Base-by-base conservation (phyloP, 2,888 invertebrate genomes). In the Rutpela maculata region DNA sequence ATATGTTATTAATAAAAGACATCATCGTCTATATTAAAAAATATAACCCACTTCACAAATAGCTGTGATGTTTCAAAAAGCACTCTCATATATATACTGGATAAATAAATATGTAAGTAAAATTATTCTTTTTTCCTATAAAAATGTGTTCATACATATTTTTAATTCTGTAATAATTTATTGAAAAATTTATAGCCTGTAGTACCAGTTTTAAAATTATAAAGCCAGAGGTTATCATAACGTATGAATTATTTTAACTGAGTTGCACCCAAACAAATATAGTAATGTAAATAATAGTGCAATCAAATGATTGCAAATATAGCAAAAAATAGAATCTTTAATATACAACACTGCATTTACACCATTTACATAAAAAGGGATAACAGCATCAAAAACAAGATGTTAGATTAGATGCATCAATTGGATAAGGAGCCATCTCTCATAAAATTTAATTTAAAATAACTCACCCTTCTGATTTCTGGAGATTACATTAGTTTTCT, bases 401-500 rank as follows among this genome's bases (percentile, higher is more conserved):
- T n/a, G 6, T 50, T 15, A 50, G 4, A 3, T 15, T 50, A 50
- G 38, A 15, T 15, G 1, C 12, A 11, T 43, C 12, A 43, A 0
- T 38, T 26, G 1, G n/a, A 50, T n/a, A 50, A 12, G 50, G n/a
- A 50, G 6, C 4, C n/a, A n/a, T n/a, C n/a, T 50, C n/a, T 15
- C n/a, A 2, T 12, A 4, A 50, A 50, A 50, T 50, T 0, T 50
- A 50, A 3, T n/a, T 15, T 50, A n/a, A 50, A 50, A n/a, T 50
- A 50, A 77, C 76, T 77, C 65, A 77, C 77, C 77, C 55, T 77
- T 77, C 17, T 77, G 74, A 15, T 77, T 74, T 22, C 78, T 66
- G 26, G 78, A 75, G 76, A 78, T 60, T 12, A 78, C 74, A 69
- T 78, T 80, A 67, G 74, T 77, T 71, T 82, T 82, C 35, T 81